Evolutionary conservation across 1,140 invertebrate genomes (phyloP), one percentile per base, ranked within the genome.

Genomic region (Lepidurus arcticus): DNA sequence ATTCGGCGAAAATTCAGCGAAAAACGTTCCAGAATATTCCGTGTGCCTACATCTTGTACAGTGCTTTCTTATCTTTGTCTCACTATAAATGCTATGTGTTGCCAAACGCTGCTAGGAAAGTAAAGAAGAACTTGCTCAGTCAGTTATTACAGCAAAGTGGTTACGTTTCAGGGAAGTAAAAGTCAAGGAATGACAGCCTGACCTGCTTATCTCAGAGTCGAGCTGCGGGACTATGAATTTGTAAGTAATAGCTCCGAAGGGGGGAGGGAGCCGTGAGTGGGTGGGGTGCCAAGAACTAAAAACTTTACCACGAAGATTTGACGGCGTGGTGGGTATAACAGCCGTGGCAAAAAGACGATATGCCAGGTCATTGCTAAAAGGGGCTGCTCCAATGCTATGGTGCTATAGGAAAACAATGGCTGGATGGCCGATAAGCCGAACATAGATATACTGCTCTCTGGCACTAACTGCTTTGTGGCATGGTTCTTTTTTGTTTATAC

Each of bases 241-340:
- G 53, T 65, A 65, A 65, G 53, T 65, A 65, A 65, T 65, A 65
- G 53, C 53, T 65, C 53, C 53, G 53, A 65, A 65, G 53, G 53
- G 53, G 53, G 53, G 45, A 47, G 16, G 10, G 4, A 65, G 16
- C 16, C 53, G 16, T n/a, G 53, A 21, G 21, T 65, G 53, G 53
- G 21, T 65, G 53, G 53, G 53, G 53, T 65, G 53, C 53, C 21
- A 65, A 7, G 53, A 65, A 65, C 53, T 65, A n/a, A 65, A 65
- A 65, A 16, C 53, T 21, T 65, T 65, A 65, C 53, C 53, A 65
- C 53, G 53, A 65, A 65, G 53, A 65, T 65, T 65, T 65, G 53
- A 65, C 53, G n/a, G 53, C 16, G 53, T 65, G 53, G 53, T 65
- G 53, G 53, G 53, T 65, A 21, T 65, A 65, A 65, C 53, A 65